Evolutionary conservation across 2,797 vertebrate genomes (phyloP).

Genomic region (Lagorchestes hirsutus): DNA sequence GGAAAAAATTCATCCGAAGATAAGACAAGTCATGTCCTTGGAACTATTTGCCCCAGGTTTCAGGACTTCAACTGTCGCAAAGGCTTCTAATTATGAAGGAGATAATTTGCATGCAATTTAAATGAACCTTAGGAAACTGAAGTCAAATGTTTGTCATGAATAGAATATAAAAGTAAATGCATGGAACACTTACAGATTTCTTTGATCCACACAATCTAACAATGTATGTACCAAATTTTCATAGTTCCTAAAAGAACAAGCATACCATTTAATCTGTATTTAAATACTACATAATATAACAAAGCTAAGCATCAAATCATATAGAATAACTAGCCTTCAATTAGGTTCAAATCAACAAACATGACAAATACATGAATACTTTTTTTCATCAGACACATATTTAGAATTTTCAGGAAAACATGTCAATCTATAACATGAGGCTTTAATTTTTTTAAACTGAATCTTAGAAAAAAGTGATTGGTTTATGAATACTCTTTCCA

Average conservation of each 20-base stretch:
- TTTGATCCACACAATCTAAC: slow-evolving; percentile 91
- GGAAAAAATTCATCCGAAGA: not conserved
- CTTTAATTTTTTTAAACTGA: not conserved
- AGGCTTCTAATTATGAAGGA: slow-evolving; percentile 18
- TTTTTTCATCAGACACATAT: not conserved
- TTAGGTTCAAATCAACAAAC: not conserved
- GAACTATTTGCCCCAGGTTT: not conserved
- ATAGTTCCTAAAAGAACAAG: slow-evolving; percentile 90
- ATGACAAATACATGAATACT: not conserved
- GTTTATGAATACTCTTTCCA: not conserved
- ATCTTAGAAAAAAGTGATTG: slow-evolving; percentile 3
- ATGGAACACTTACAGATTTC: slow-evolving; percentile 92
- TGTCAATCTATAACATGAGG: not conserved
- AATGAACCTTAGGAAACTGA: not conserved
- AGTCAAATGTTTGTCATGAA: not conserved
- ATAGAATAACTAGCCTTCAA: slow-evolving; percentile 14
- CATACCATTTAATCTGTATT: not conserved
- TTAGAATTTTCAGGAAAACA: not conserved
- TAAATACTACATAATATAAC: slow-evolving; percentile 33
- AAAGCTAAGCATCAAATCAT: slow-evolving; percentile 43
- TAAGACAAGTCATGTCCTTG: not conserved
- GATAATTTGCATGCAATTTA: not conserved
- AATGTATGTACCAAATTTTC: slow-evolving; percentile 92
- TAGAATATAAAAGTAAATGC: not conserved
- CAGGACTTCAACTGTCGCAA: not conserved